A percentile compares a stretch with the other conserved stretches of the same genome.
phyloP scores from a whole-genome alignment of 1,140 invertebrate species.

The Drosophila hydei region DNA sequence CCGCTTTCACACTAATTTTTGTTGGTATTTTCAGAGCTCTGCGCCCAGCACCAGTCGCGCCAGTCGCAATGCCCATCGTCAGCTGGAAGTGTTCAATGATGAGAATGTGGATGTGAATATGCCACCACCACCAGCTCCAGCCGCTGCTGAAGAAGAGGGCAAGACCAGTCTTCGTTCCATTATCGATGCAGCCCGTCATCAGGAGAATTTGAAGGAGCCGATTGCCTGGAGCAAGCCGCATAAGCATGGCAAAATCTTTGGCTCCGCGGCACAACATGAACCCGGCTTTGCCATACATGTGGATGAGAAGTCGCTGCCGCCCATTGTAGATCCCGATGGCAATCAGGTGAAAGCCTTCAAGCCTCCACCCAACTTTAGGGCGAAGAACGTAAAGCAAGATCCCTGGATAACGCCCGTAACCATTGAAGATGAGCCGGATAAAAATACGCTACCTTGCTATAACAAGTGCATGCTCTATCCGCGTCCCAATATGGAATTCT shows the following conservation, averaged over 20 bases:
- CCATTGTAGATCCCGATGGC: conserved; percentile 62
- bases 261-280: conserved; percentile 28
- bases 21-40: conserved; percentile 45
- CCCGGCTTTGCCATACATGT: conserved; percentile 72
- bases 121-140: conserved; percentile 2
- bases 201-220: conserved; percentile 86
- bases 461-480: conserved; percentile 77
- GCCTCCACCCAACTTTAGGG: conserved; percentile 56
- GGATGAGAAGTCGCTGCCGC: conserved; percentile 55
- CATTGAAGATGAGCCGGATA: conserved; percentile 60
- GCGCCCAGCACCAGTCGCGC: conserved; percentile 46
- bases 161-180: conserved; percentile 84
- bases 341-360: conserved; percentile 56
- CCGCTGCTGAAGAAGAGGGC: not conserved
- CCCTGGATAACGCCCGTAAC: conserved; percentile 71
- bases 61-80: conserved; percentile 44
- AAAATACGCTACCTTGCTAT: conserved; percentile 60
- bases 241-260: conserved; percentile 66
- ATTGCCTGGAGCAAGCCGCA: conserved; percentile 86
- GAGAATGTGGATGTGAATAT: conserved; percentile 63
- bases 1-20: too few species aligned
- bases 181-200: conserved; percentile 85
- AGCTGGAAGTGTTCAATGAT: conserved; percentile 73
- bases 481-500: conserved; percentile 67
- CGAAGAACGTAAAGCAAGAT: conserved; percentile 50